Conservation (phyloP, 64 coral and sea anemone genomes). For the Catalaphyllia jardinei region DNA sequence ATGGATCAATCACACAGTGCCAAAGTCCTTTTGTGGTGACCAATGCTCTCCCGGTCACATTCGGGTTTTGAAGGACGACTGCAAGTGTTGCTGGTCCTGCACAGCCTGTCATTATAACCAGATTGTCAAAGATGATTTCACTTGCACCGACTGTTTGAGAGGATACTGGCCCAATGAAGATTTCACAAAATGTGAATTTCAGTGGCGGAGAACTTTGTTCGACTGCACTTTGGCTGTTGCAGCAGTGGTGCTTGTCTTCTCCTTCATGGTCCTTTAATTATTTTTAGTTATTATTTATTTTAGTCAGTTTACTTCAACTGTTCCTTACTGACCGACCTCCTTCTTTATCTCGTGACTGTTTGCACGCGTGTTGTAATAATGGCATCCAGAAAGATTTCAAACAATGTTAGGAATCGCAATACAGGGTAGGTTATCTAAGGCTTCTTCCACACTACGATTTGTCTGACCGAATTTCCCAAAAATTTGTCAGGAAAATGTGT, state of each 20-base stretch:
- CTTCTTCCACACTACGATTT: no score
- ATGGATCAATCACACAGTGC: constrained; percentile 18
- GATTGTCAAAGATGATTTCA: constrained; percentile 56
- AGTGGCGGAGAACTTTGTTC: constrained; percentile 32
- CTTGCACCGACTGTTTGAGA: constrained; percentile 70
- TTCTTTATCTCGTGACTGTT: no score
- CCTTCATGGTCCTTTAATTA: constrained; percentile 30
- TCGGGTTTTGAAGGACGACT: constrained; percentile 35
- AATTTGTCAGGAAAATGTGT: no score
- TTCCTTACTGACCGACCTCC: no score
- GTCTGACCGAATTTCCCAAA: no score
- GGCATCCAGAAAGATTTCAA: no score
- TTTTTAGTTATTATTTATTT: background rate
- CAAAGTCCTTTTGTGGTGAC: constrained; percentile 66
- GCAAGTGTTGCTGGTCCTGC: constrained; percentile 83
- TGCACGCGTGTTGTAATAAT: no score
- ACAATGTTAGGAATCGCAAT: no score
- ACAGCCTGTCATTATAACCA: constrained; percentile 81
- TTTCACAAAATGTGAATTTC: constrained; percentile 81
- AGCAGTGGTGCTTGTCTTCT: constrained; percentile 64
- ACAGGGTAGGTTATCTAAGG: no score
- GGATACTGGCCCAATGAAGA: constrained; percentile 82
- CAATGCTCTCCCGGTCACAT: constrained; percentile 66
- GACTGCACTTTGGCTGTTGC: constrained; percentile 62
- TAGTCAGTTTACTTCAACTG: no score